Percentiles rank a stretch among this genome's conserved stretches.
These are phyloP conservation scores for Tragopan temminckii DNA, from an alignment of 2,797 vertebrate genomes.

Conservation along the genomic window DNA sequence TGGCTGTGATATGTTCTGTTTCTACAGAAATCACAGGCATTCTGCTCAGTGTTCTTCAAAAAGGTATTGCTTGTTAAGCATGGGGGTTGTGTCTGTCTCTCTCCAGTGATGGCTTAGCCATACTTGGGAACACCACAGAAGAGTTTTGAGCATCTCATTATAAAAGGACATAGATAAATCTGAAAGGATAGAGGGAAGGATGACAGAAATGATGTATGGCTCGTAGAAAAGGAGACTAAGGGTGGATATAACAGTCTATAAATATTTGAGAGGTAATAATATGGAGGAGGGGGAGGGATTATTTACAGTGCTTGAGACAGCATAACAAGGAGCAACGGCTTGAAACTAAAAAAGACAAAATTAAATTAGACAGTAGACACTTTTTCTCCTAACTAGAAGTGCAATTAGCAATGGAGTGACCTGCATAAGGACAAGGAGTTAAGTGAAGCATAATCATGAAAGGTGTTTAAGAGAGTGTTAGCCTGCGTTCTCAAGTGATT, in stretches of 20 bases:
- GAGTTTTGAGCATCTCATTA: slow-evolving; percentile 76
- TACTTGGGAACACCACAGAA: slow-evolving; percentile 25
- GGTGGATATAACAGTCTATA: slow-evolving; percentile 83
- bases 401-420: slow-evolving; percentile 60
- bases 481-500: slow-evolving; percentile 47
- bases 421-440: slow-evolving; percentile 67
- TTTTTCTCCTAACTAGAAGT: slow-evolving; percentile 69
- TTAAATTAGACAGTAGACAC: slow-evolving; percentile 73
- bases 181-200: slow-evolving; percentile 74
- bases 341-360: slow-evolving; percentile 77
- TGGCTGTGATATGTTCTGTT: not conserved
- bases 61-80: not conserved
- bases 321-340: slow-evolving; percentile 80
- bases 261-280: slow-evolving; percentile 85
- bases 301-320: slow-evolving; percentile 80
- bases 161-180: slow-evolving; percentile 82
- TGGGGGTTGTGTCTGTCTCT: not conserved
- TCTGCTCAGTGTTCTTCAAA: not conserved
- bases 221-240: slow-evolving; percentile 79
- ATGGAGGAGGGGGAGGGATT: slow-evolving; percentile 79
- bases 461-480: slow-evolving; percentile 63
- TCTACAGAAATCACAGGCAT: fast-evolving
- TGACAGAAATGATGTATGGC: slow-evolving; percentile 81
- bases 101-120: not conserved
- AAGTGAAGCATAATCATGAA: slow-evolving; percentile 72